A percentile compares a stretch with the other conserved stretches of the same genome.
Evolutionary conservation across 1,140 invertebrate species (phyloP).

Genomic region (Drosophila sp.): DNA sequence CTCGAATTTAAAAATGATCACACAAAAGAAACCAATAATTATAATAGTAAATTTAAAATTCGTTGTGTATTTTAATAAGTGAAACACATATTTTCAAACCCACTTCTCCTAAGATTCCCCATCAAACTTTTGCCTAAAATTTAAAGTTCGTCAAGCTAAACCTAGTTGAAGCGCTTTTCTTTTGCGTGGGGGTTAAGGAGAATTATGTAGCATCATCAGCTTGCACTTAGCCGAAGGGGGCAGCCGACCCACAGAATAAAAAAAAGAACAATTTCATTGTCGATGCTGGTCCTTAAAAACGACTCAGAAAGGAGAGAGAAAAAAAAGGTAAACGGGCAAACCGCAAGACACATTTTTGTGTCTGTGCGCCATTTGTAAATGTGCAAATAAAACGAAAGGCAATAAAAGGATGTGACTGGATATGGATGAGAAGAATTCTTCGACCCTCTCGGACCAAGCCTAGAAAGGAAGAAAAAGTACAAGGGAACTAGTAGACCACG

Average conservation of each 20-base stretch:
- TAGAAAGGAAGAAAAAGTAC: background rate
- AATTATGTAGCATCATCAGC: constrained; percentile 43
- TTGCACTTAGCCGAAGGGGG: constrained; percentile 63
- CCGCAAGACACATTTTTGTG: constrained; percentile 57
- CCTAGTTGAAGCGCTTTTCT: too few relatives aligned
- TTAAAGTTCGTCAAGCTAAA: too few relatives aligned
- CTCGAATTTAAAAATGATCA: too few relatives aligned
- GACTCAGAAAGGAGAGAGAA: constrained; percentile 16
- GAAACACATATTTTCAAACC: too few relatives aligned
- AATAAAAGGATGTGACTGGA: constrained; percentile 56
- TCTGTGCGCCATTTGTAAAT: constrained; percentile 72
- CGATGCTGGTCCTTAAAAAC: constrained; percentile 24
- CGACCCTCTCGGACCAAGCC: too few relatives aligned
- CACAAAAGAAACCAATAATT: too few relatives aligned
- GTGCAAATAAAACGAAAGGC: constrained; percentile 75
- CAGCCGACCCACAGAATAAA: constrained; percentile 29
- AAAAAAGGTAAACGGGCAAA: constrained; percentile 56
- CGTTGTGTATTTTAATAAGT: too few relatives aligned
- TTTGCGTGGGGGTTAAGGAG: constrained; percentile 25
- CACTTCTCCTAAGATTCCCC: too few relatives aligned
- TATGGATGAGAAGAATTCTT: background rate
- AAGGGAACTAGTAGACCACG: constrained; percentile 6
- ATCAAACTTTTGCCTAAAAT: background rate
- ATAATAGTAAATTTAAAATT: too few relatives aligned
- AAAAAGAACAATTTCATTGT: constrained; percentile 61